phyloP scores from a whole-genome alignment of 2,888 invertebrate genomes.

The Amiota mariae region DNA sequence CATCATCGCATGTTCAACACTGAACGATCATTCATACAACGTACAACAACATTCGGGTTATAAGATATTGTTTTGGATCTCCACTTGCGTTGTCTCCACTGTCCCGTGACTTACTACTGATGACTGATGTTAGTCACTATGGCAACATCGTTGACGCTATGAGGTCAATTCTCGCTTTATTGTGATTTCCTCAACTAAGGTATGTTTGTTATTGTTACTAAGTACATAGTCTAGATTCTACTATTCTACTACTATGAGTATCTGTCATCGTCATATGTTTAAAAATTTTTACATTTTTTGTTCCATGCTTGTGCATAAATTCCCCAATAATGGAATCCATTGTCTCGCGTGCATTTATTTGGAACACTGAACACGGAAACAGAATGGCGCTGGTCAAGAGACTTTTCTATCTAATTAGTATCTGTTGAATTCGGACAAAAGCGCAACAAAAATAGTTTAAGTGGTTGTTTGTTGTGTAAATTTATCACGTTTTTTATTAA shows the following conservation, averaged over 20 bases:
- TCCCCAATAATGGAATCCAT: background rate
- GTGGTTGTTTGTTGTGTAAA: too few species aligned
- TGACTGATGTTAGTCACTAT: conserved; percentile 15
- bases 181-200: conserved; percentile 12
- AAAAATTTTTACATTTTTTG: too few species aligned
- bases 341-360: conserved; percentile 23
- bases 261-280: too few species aligned
- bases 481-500: too few species aligned
- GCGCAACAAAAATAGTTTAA: too few species aligned
- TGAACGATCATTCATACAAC: background rate
- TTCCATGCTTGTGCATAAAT: background rate
- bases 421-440: background rate
- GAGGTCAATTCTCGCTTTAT: conserved; percentile 24
- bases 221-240: too few species aligned
- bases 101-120: background rate
- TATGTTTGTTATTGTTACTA: too few species aligned
- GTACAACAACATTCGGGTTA: background rate
- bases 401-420: conserved; percentile 3
- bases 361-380: conserved; percentile 26
- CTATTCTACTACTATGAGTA: too few species aligned
- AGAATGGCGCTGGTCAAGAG: conserved; percentile 2
- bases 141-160: background rate
- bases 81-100: background rate
- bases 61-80: background rate
- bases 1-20: background rate